Base-by-base conservation (phyloP, 2,797 vertebrate genomes). In the Leucoraja ocellata region DNA sequence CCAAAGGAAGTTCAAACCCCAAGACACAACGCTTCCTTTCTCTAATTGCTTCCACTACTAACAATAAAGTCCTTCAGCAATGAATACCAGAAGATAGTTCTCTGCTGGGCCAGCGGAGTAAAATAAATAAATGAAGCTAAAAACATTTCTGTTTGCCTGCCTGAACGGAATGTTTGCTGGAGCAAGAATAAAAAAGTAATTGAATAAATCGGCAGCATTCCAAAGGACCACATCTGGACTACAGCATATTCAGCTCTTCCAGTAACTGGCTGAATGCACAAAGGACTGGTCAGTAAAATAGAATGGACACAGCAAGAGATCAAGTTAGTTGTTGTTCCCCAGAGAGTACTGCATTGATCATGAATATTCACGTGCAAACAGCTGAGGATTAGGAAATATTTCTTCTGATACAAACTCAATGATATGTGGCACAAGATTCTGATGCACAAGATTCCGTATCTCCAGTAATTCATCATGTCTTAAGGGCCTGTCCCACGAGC, bases 41-140 rank as follows among this genome's bases (percentile, higher is more conserved):
- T 46, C 90, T 46, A 54, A 91, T 91, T 91, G 71, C 39, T 74
- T 91, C 90, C 10, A 54, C 90, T 28, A 25, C 21, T 23, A 74
- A 74, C 68, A 91, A 71, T 46, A 68, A 39, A 91, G 74, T 74
- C 32, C 23, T 91, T 88, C 13, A 28, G 32, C 90, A 91, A 71
- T 54, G 68, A 73, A 46, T 46, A 4, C 65, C n/a, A 36, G 32
- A 9, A 14, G 3, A 73, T 91, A 21, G 14, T 39, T 73, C 65
- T 39, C 36, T 13, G 68, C 11, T 71, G 32, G 61, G 16, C n/a
- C 83, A 86, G 83, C 14, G 36, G 36, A 36, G 5, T 68, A 36
- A 65, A 65, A 36, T 65, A 36, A 88, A 65, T 88, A 63, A 36
- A 36, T 88, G 84, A 68, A 88, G 32, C 61, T 65, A 36, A 68